Percentiles rank a stretch among this genome's conserved stretches.
These are phyloP conservation scores for Andrena minutula DNA, from an alignment of 2,888 invertebrate genomes.

Conservation along the genomic window DNA sequence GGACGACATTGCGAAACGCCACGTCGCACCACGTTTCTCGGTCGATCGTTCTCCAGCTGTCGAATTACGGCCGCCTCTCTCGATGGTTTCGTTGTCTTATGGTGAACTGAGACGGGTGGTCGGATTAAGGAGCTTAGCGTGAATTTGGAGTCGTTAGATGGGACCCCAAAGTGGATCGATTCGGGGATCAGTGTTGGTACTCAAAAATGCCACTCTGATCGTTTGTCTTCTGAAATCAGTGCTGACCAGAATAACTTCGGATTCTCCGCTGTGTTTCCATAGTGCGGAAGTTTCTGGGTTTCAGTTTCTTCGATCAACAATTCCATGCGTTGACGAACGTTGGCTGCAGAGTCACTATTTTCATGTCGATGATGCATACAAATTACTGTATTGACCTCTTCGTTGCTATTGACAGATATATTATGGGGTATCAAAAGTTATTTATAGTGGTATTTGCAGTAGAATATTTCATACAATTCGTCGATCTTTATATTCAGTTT, in stretches of 20 bases:
- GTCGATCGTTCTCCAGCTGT: slow-evolving; percentile 3
- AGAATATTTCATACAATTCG: not conserved
- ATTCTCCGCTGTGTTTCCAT: not conserved
- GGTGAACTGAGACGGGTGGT: not conserved
- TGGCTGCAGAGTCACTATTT: not conserved
- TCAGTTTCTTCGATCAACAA: slow-evolving; percentile 1
- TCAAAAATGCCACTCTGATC: not conserved
- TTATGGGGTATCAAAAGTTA: not conserved
- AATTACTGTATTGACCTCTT: too few species aligned
- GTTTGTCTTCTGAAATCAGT: not conserved
- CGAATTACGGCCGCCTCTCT: not conserved
- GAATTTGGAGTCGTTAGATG: not conserved
- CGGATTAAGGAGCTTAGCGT: not conserved
- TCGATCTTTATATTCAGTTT: not conserved
- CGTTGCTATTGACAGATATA: not conserved
- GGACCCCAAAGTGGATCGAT: slow-evolving; percentile 1
- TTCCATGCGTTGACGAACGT: not conserved
- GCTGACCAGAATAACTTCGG: slow-evolving; percentile 2
- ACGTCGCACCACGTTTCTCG: slow-evolving; percentile 33
- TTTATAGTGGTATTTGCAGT: not conserved
- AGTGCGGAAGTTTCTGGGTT: too few species aligned
- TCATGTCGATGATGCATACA: not conserved
- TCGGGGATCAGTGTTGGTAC: not conserved
- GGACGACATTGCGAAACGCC: slow-evolving; percentile 52
- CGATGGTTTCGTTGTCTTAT: not conserved